A percentile compares a stretch with the other conserved stretches of the same genome.
These are phyloP conservation scores for Lepeophtheirus nordmannii DNA, from an alignment of 2,888 invertebrate genomes.

Conservation along the genomic window DNA sequence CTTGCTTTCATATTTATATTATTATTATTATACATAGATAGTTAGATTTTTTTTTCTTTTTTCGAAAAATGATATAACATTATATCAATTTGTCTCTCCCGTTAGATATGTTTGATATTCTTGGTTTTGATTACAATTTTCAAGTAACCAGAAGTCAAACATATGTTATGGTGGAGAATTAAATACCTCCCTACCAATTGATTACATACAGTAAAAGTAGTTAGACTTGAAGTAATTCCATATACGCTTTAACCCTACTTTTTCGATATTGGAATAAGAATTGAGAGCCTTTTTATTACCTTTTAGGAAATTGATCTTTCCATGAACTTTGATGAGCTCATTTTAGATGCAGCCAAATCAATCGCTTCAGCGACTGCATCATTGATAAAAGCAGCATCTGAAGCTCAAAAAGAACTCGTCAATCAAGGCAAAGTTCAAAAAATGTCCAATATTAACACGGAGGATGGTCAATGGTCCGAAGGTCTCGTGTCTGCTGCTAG, in stretches of 20 bases:
- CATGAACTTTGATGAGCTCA: conserved; percentile 97
- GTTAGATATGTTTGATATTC: conserved; percentile 99
- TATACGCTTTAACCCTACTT: too few relatives aligned
- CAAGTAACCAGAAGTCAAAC: conserved; percentile 97
- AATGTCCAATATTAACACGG: conserved; percentile 49
- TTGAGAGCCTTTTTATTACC: conserved; percentile 33
- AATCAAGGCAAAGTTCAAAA: conserved; percentile 57
- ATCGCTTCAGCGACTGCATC: conserved; percentile 95
- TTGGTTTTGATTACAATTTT: conserved; percentile 71
- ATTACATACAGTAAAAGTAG: neutral
- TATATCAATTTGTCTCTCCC: conserved; percentile 32
- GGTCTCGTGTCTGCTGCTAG: conserved; percentile 87
- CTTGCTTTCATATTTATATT: neutral
- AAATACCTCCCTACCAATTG: neutral
- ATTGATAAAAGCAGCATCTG: conserved; percentile 85
- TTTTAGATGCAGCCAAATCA: conserved; percentile 90
- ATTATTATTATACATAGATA: neutral
- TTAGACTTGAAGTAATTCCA: too few relatives aligned
- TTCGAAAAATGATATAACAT: conserved; percentile 10
- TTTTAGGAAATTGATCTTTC: conserved; percentile 70
- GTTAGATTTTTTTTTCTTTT: conserved; percentile 5
- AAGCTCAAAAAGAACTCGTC: conserved; percentile 88
- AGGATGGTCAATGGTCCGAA: conserved; percentile 96
- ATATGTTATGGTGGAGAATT: conserved; percentile 55
- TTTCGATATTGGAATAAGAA: conserved; percentile 38